These are phyloP conservation scores for Apeltes quadracus DNA, from an alignment of 2,113 vertebrate genomes.

Conservation along the genomic window DNA sequence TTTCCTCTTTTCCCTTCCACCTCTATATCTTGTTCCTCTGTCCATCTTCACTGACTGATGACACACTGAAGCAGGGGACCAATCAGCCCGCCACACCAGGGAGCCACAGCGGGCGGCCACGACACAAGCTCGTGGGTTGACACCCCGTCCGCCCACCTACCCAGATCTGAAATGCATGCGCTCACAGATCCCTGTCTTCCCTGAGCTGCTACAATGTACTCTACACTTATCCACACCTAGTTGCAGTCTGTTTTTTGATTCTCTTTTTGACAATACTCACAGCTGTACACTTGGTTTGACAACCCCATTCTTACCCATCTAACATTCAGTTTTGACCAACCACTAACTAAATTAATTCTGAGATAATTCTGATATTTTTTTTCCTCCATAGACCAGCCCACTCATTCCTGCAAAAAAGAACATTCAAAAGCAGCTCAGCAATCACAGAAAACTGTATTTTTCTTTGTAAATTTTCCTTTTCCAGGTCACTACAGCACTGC, in stretches of 20 bases:
- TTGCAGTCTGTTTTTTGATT: no score
- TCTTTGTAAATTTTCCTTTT: background rate
- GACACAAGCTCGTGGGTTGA: conserved; percentile 55
- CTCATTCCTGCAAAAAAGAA: conserved; percentile 11
- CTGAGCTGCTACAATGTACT: conserved; percentile 4
- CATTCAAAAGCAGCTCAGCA: conserved; percentile 10
- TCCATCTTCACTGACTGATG: conserved; percentile 32
- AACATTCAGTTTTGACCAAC: no score
- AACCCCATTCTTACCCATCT: no score
- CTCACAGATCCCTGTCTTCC: background rate
- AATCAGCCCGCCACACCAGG: conserved; percentile 48
- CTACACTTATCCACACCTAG: background rate
- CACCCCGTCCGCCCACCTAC: background rate
- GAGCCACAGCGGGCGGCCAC: conserved; percentile 44
- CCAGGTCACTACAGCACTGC: background rate
- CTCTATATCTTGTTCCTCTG: background rate
- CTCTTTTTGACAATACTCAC: no score
- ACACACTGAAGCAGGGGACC: conserved; percentile 58
- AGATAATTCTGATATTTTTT: no score
- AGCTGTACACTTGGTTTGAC: no score
- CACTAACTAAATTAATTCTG: background rate
- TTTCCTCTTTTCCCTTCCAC: background rate
- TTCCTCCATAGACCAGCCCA: conserved; percentile 15
- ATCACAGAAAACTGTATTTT: background rate
- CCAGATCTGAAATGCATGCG: background rate